These are phyloP conservation scores for Cephus pygmeus DNA, from an alignment of 2,888 invertebrate species.

Conservation along the genomic window DNA sequence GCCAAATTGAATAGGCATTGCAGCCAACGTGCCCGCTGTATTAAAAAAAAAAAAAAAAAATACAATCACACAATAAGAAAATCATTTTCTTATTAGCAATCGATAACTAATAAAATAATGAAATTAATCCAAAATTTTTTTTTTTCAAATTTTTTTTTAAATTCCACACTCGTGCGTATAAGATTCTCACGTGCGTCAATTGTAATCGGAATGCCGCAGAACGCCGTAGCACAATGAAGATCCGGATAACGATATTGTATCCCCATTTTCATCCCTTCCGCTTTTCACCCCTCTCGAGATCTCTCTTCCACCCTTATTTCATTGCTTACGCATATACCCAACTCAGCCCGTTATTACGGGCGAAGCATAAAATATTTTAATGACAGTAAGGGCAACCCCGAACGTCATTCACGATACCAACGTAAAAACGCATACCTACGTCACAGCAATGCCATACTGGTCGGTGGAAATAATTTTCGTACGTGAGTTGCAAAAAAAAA, in stretches of 20 bases:
- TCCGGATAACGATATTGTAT: constrained; percentile 11
- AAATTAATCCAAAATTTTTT: too few relatives aligned
- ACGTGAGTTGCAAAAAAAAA: too few relatives aligned
- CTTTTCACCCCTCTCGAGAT: not conserved
- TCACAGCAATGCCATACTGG: not conserved
- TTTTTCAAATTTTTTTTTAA: too few relatives aligned
- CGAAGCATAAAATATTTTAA: constrained; percentile 15
- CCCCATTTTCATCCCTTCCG: constrained; percentile 2
- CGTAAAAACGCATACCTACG: not conserved
- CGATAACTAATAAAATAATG: too few relatives aligned
- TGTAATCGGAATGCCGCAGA: constrained; percentile 10
- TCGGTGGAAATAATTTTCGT: not conserved
- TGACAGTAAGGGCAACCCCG: not conserved
- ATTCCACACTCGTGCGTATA: too few relatives aligned
- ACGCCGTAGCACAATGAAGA: constrained; percentile 5
- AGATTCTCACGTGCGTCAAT: not conserved
- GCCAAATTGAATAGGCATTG: too few relatives aligned
- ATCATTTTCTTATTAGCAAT: too few relatives aligned
- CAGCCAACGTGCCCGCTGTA: too few relatives aligned
- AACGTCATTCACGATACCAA: not conserved
- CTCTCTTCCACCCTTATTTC: constrained; percentile 7
- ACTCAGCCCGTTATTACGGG: not conserved
- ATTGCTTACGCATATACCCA: constrained; percentile 1
- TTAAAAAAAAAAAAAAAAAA: too few relatives aligned
- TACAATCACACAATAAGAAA: too few relatives aligned